Evolutionary conservation across 2,797 vertebrate genomes (phyloP).

Genomic region (Leucoraja ocellata): DNA sequence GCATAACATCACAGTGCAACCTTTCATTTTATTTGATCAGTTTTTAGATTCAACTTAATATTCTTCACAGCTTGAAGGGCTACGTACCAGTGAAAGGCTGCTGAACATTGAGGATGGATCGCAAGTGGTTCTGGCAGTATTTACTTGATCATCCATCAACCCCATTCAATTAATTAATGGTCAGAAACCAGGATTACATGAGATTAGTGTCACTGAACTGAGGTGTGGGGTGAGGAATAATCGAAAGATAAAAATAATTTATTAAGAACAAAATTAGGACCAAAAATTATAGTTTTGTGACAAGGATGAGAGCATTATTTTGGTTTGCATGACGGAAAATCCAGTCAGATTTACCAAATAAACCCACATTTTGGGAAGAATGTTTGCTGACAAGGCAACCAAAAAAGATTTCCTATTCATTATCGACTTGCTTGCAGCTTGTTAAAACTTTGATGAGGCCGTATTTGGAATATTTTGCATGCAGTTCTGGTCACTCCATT

Average conservation of each 20-base stretch:
- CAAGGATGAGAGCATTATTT: not conserved
- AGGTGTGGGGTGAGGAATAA: not conserved
- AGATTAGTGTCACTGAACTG: not conserved
- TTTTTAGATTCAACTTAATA: not conserved
- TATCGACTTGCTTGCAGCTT: too few relatives aligned
- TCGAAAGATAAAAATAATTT: not conserved
- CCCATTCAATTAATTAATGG: not conserved
- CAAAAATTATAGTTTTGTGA: not conserved
- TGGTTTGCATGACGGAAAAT: too few relatives aligned
- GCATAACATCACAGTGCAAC: not conserved
- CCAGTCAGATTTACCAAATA: too few relatives aligned
- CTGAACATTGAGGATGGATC: not conserved
- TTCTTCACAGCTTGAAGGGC: not conserved
- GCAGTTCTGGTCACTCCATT: too few relatives aligned
- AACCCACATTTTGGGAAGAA: too few relatives aligned
- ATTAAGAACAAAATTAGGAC: not conserved
- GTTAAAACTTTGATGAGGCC: too few relatives aligned
- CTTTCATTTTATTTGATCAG: not conserved
- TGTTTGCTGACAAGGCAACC: too few relatives aligned
- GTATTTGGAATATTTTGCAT: too few relatives aligned
- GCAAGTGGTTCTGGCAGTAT: not conserved
- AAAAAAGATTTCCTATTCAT: too few relatives aligned
- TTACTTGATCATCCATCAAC: not conserved
- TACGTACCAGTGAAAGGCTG: not conserved
- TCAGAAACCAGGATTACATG: not conserved